Base-by-base conservation (phyloP, 2,113 vertebrate genomes). In the Glaucomys volans region DNA sequence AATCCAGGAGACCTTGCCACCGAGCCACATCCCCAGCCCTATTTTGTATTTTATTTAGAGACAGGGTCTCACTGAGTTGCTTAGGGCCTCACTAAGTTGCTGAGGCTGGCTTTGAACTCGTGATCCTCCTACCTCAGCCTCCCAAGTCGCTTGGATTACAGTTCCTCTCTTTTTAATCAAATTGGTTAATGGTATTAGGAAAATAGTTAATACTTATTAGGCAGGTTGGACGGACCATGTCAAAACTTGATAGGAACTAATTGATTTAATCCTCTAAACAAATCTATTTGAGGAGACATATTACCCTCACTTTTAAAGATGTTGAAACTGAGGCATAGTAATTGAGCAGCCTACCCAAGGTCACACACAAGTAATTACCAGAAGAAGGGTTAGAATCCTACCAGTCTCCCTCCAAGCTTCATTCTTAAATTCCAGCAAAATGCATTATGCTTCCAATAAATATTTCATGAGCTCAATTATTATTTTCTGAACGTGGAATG, bases 181-280 rank as follows among this genome's bases (percentile, higher is more conserved):
- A 82, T 90, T 72, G 7, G 80, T 8, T 47, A 82, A 72, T 59
- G 32, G 12, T 30, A n/a, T 90, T 83, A 87, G 76, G 18, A 85
- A 91, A 81, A 92, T 32, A 95, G 20, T 37, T 75, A 26, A 67
- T 35, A 44, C 28, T 74, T 85, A 54, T 57, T 88, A 85, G 59
- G 75, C 32, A 64, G 3, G 0, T n/a, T 92, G 30, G 18, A 57
- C 35, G 14, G 44, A 54, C 30, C 28, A 40, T 44, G n/a, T 87
- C 85, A 89, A 93, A 35, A 22, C 1, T 54, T 94, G 62, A 30
- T 40, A 71, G 42, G 28, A 94, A 69, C 85, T 42, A 80, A 85
- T 75, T 79, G 52, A 64, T 90, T 92, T 95, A 62, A 91, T 85
- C 52, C 28, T 84, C 40, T 47, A 37, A 80, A 87, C 40, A 92